These are phyloP conservation scores for Onychostoma macrolepis DNA, from an alignment of 2,113 vertebrate genomes.

Conservation along the genomic window DNA sequence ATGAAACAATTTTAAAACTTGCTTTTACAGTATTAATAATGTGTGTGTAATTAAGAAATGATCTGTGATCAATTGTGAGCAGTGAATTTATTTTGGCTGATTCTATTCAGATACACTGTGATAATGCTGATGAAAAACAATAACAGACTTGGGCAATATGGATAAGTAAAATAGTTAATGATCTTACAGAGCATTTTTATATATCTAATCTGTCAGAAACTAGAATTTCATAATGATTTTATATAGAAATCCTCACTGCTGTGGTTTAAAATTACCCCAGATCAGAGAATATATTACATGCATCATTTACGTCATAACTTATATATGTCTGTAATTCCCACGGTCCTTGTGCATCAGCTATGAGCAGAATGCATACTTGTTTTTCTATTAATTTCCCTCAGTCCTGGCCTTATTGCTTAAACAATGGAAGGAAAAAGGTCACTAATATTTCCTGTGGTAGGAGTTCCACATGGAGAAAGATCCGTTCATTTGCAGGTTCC, in stretches of 20 bases:
- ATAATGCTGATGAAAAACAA: neutral
- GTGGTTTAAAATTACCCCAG: neutral
- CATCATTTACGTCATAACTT: neutral
- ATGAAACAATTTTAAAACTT: neutral
- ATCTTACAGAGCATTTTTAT: neutral
- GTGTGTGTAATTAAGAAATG: neutral
- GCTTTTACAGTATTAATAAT: neutral
- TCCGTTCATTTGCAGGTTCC: constrained; percentile 61
- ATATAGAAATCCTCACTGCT: neutral
- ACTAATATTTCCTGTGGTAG: constrained; percentile 69
- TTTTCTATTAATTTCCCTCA: constrained; percentile 50
- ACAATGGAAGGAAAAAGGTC: constrained; percentile 73
- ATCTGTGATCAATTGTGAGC: neutral
- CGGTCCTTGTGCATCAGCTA: neutral
- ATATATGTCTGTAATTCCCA: neutral
- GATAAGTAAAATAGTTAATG: neutral
- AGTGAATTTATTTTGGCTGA: neutral
- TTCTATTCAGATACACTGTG: neutral
- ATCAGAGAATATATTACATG: neutral
- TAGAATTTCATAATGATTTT: neutral
- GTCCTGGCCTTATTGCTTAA: constrained; percentile 50
- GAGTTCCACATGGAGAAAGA: constrained; percentile 53
- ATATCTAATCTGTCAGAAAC: neutral
- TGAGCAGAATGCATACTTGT: constrained; percentile 2
- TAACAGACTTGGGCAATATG: neutral